These are phyloP conservation scores for Chondrosia reniformis DNA, from an alignment of 37 sponge, comb jelly and placozoan species.

Conservation along the genomic window DNA sequence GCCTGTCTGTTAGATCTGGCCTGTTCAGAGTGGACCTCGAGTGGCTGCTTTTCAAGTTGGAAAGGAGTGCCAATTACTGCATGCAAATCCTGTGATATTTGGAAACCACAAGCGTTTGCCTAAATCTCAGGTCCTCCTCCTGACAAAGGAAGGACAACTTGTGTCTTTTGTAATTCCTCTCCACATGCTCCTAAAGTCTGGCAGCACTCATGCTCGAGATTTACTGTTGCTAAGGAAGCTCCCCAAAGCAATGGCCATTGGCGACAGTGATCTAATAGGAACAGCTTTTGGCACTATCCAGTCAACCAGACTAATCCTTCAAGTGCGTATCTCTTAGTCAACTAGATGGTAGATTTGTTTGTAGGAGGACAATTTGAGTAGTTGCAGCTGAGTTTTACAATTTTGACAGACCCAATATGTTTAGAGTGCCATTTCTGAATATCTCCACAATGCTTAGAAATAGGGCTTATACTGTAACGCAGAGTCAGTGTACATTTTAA, in stretches of 20 bases:
- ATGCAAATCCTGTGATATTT: not conserved
- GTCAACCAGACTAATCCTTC: not conserved
- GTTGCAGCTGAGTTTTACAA: too few species aligned
- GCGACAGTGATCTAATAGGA: not conserved
- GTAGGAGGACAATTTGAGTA: too few species aligned
- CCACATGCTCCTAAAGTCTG: conserved; percentile 8
- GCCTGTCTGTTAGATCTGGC: conserved; percentile 1
- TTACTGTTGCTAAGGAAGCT: conserved; percentile 1
- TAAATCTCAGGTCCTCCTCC: not conserved
- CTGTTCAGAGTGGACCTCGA: conserved; percentile 60
- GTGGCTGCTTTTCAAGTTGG: conserved; percentile 72
- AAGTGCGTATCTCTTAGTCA: not conserved
- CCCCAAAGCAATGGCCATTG: not conserved
- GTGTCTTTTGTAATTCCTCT: not conserved
- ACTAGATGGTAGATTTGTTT: not conserved
- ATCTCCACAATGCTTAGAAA: too few species aligned
- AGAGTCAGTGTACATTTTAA: too few species aligned
- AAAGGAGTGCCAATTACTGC: conserved; percentile 54
- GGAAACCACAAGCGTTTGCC: not conserved
- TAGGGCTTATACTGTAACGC: too few species aligned
- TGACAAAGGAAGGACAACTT: conserved; percentile 14
- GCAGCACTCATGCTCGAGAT: conserved; percentile 1
- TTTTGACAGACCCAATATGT: too few species aligned
- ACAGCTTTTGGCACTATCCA: conserved; percentile 10
- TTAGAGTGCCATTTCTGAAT: too few species aligned